Base-by-base conservation (phyloP, 1,140 invertebrate species). In the Macrobrachium nipponense region DNA sequence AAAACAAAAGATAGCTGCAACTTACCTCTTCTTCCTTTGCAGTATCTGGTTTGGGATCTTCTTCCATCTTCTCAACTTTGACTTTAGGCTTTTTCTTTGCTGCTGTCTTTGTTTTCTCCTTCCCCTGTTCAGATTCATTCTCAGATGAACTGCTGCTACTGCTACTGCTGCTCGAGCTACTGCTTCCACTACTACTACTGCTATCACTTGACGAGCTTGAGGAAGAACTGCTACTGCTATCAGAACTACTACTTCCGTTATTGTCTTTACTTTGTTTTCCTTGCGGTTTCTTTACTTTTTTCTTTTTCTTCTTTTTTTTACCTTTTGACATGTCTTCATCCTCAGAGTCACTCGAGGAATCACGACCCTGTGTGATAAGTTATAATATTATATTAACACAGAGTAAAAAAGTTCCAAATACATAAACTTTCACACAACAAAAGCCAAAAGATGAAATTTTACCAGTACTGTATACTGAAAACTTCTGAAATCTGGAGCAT, bases 1-100 rank as follows among this genome's bases (percentile, higher is more conserved):
- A 17, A 23, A 44, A 17, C 12, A 64, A 23, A 59, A n/a, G 27
- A 23, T 36, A 17, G 11, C 58, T 20, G 6, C 23, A 17, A 27
- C 72, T 70, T 43, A 78, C 70, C 64, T 77, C 83, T 44, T 68
- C 61, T 2, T 43, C 76, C 27, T 27, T 23, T 20, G 5, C 23
- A 43, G 20, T 59, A 8, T 58, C 36, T 23, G 36, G 23, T 27
- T n/a, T 61, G 5, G 18, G 20, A n/a, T 86, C 83, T 51, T 79
- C 75, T 36, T 86, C 83, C 83, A 86, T 86, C 68, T 64, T 79
- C 36, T 79, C 83, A 58, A 79, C 76, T 36, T 78, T 86, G 12
- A 72, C 78, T 68, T 68, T 86, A 18, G 60, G 60, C 44, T 68
- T 79, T 78, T 86, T 86, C 76, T 77, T 79, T 58, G 51, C 7